Conservation (phyloP, 2,888 invertebrate genomes). For the Ptychoptera albimana region DNA sequence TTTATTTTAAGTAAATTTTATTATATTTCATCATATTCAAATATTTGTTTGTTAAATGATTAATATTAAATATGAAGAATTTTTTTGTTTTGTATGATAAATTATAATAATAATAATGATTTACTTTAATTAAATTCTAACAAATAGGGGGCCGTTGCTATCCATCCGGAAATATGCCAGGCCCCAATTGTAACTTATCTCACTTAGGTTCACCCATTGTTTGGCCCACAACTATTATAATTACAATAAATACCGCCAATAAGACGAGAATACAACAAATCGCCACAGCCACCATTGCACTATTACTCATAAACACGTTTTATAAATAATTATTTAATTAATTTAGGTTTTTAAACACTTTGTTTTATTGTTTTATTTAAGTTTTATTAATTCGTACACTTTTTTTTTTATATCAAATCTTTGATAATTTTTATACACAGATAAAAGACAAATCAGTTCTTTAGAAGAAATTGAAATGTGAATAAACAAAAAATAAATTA, state of each 20-base stretch:
- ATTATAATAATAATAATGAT: not conserved
- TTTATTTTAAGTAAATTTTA: no score
- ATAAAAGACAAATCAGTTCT: no score
- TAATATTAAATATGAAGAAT: no score
- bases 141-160: constrained; percentile 29
- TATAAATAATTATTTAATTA: no score
- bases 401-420: no score
- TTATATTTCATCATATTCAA: no score
- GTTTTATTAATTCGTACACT: no score
- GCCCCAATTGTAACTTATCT: constrained; percentile 34
- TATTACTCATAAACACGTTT: constrained; percentile 25
- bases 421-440: no score
- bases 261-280: constrained; percentile 70
- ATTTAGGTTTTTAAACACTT: constrained; percentile 6
- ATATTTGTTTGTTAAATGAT: no score
- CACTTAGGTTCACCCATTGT: constrained; percentile 48
- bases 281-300: constrained; percentile 63
- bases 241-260: constrained; percentile 63
- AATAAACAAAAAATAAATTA: no score
- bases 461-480: no score
- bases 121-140: constrained; percentile 17
- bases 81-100: no score
- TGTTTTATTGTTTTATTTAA: constrained; percentile 1
- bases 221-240: constrained; percentile 68
- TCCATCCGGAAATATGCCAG: constrained; percentile 32